Percentiles rank a stretch among this genome's conserved stretches.
Conservation (phyloP, 2,113 vertebrate species). For the Lucifuga dentata region DNA sequence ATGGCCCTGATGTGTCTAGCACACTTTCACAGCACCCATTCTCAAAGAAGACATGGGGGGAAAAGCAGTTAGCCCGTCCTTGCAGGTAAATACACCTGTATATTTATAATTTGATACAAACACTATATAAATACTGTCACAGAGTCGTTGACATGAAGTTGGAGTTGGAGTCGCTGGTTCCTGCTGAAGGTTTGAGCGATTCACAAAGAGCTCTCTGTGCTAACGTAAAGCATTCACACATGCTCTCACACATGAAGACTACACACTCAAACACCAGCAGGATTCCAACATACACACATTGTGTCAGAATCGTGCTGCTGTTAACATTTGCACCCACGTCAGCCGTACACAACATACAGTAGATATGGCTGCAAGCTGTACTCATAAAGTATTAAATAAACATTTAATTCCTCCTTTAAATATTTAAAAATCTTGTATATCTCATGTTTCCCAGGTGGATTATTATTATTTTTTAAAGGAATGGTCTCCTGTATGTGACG, state of each 20-base stretch:
- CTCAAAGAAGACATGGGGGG: constrained; percentile 28
- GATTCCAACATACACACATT: constrained; percentile 17
- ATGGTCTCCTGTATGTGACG: constrained; percentile 28
- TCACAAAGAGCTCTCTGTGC: constrained; percentile 76
- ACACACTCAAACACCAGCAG: constrained; percentile 10
- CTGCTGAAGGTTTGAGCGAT: constrained; percentile 36
- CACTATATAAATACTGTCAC: constrained; percentile 73
- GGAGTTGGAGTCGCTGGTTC: constrained; percentile 48
- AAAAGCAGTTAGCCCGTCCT: constrained; percentile 1
- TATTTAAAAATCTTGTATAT: constrained; percentile 52
- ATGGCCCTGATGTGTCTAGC: constrained; percentile 46
- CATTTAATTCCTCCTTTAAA: constrained; percentile 22
- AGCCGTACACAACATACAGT: background rate
- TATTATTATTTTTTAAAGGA: constrained; percentile 65
- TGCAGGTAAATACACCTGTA: constrained; percentile 81
- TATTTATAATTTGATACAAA: constrained; percentile 72
- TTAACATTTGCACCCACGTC: constrained; percentile 22
- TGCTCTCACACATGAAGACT: constrained; percentile 17
- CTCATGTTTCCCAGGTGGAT: constrained; percentile 59
- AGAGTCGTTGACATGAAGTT: constrained; percentile 65
- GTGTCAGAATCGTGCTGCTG: constrained; percentile 19
- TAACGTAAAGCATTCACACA: constrained; percentile 58
- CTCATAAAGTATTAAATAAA: constrained; percentile 12
- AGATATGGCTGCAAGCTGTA: constrained; percentile 11
- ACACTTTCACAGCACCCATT: constrained; percentile 31